Evolutionary conservation across 2,113 vertebrate genomes (phyloP), one percentile per base, ranked within the genome.

Genomic region (Galemys pyrenaicus): DNA sequence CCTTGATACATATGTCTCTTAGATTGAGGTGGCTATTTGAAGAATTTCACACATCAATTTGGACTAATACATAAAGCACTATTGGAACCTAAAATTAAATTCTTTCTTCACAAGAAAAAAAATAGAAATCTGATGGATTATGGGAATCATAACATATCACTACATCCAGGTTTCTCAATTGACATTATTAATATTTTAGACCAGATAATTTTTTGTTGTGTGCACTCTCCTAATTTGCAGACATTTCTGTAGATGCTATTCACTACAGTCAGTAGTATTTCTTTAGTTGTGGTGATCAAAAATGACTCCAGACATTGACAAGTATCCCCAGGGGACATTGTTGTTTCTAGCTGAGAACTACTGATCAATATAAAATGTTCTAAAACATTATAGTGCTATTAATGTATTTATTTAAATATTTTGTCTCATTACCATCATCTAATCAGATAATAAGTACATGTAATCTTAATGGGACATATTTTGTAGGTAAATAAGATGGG

Each of bases 81-180:
- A 85, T 19, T 95, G 30, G 20, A 89, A 85, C 15, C n/a, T 35
- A 94, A 93, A 80, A 35, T 58, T 30, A 73, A 84, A 44, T 30
- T 22, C 44, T 5, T 20, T 93, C 39, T 8, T 65, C 68, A 9
- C 20, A 5, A 60, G 86, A 79, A 51, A 89, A 60, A 49, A 87
- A 70, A 30, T 28, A 80, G 16, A 7, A 67, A 49, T 30, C 62
- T 62, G 67, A 77, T 7, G 30, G 70, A 90, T 70, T 37, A 26
- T 54, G 11, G 11, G 13, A 87, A 62, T 80, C 6, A 8, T 28
- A 73, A 71, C 6, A 77, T 94, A 13, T 17, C 4, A 94, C 8
- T 87, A 0, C 10, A 20, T 51, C 49, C 5, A 85, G 26, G 0
- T 86, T 22, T 73, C 51, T n/a, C 12, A 82, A n/a, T 95, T 87